phyloP scores from a whole-genome alignment of 35 echinoderm and acorn worm genomes.

The Apostichopus californicus region DNA sequence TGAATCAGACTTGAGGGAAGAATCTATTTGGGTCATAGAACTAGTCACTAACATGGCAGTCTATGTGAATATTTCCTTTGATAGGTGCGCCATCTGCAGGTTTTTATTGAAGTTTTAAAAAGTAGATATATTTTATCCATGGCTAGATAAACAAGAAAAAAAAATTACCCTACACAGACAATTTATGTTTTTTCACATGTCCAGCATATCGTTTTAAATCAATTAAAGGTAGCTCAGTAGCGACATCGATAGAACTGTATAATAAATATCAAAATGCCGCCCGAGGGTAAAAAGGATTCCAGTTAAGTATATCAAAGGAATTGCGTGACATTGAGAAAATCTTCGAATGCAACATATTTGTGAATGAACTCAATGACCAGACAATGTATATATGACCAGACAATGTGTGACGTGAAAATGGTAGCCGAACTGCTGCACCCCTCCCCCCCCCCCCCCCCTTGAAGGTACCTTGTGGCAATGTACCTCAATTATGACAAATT shows the following conservation, averaged over 20 bases:
- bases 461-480: neutral
- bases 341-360: conserved; percentile 26
- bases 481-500: conserved; percentile 23
- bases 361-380: neutral
- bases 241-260: neutral
- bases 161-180: conserved; percentile 1
- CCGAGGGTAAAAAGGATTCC: neutral
- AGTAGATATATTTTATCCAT: neutral
- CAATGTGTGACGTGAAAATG: neutral
- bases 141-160: neutral
- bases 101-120: neutral
- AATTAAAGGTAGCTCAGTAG: neutral
- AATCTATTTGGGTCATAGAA: conserved; percentile 24
- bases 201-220: conserved; percentile 23
- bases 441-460: neutral
- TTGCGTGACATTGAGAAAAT: conserved; percentile 13
- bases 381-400: neutral
- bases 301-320: neutral
- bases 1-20: neutral
- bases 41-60: neutral
- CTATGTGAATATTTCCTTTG: conserved; percentile 17
- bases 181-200: neutral
- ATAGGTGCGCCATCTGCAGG: too few species aligned
- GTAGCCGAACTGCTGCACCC: neutral
- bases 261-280: neutral